Evolutionary conservation across 2,113 vertebrate species (phyloP).

Genomic region (Nannospalax galili): DNA sequence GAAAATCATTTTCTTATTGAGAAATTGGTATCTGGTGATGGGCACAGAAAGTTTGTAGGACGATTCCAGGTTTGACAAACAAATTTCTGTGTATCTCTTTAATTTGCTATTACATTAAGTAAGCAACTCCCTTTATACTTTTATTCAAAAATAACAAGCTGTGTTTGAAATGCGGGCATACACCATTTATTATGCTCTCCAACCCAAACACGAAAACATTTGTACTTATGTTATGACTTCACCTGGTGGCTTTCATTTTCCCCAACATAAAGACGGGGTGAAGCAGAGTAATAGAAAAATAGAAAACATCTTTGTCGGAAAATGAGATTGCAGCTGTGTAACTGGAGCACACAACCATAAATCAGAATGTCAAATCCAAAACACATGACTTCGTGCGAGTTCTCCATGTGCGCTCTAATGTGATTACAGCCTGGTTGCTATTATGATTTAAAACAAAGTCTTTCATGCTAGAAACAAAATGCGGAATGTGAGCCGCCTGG

Average conservation of each 20-base stretch:
- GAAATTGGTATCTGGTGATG: conserved; percentile 78
- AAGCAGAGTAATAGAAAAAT: conserved; percentile 90
- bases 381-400: conserved; percentile 98
- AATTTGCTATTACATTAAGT: conserved; percentile 82
- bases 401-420: conserved; percentile 98
- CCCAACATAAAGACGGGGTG: conserved; percentile 87
- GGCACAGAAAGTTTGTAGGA: conserved; percentile 79
- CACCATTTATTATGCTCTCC: conserved; percentile 83
- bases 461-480: conserved; percentile 94
- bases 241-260: conserved; percentile 90
- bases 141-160: conserved; percentile 82
- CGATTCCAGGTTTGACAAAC: conserved; percentile 82
- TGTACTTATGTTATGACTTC: conserved; percentile 85
- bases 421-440: conserved; percentile 99
- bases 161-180: conserved; percentile 82
- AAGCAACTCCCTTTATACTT: conserved; percentile 82
- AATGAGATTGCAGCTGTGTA: conserved; percentile 97
- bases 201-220: conserved; percentile 87
- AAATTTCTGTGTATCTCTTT: conserved; percentile 75
- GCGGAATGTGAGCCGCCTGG: conserved; percentile 89
- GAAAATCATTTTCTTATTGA: conserved; percentile 50
- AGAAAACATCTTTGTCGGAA: conserved; percentile 90
- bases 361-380: conserved; percentile 96
- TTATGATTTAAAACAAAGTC: conserved; percentile 99
- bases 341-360: conserved; percentile 91